phyloP scores from a whole-genome alignment of 2,888 invertebrate species.

The Terebella lapidaria region DNA sequence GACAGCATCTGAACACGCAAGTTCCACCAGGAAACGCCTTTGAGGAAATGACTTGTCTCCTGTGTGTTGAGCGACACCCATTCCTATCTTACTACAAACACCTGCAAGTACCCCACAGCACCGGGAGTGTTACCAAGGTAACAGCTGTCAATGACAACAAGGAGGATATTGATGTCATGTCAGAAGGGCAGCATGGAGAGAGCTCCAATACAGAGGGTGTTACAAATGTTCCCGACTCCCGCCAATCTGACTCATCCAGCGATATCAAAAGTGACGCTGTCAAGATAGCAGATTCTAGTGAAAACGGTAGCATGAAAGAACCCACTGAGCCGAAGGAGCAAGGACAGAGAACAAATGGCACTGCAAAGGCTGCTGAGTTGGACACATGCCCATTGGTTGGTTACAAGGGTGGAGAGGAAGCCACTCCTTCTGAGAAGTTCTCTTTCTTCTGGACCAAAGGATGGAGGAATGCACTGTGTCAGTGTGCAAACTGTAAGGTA shows the following conservation, averaged over 20 bases:
- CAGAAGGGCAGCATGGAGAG: too few species aligned
- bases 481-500: constrained; percentile 53
- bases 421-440: background rate
- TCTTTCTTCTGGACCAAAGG: constrained; percentile 49
- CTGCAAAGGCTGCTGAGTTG: background rate
- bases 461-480: constrained; percentile 68
- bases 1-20: constrained; percentile 35
- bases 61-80: constrained; percentile 39
- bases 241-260: too few species aligned
- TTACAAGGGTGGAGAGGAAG: background rate
- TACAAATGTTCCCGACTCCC: too few species aligned
- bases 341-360: background rate
- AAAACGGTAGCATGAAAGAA: background rate
- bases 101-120: background rate
- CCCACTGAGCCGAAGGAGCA: background rate
- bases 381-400: background rate
- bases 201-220: too few species aligned
- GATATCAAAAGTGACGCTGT: background rate
- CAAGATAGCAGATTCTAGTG: background rate
- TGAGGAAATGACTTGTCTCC: constrained; percentile 44
- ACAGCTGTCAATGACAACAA: background rate
- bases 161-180: background rate
- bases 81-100: constrained; percentile 40
- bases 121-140: background rate
- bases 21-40: constrained; percentile 29